Percentiles rank a stretch among this genome's conserved stretches.
These are phyloP conservation scores for Spinus pinus DNA, from an alignment of 2,797 vertebrate genomes.

Conservation along the genomic window DNA sequence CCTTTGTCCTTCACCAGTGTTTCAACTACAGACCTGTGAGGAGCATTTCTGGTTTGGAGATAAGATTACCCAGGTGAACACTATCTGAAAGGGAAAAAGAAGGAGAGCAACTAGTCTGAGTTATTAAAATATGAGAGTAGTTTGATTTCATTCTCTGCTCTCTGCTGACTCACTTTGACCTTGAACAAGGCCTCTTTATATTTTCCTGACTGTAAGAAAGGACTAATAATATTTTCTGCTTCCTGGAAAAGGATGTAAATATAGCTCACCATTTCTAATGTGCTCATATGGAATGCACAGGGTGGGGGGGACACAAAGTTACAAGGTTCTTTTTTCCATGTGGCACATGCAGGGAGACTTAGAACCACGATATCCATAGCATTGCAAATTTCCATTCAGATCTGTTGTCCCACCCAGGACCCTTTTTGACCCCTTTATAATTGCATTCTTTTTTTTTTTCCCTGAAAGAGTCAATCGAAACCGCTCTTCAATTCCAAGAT, in stretches of 20 bases:
- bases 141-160: background rate
- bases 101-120: background rate
- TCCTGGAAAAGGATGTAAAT: background rate
- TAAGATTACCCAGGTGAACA: background rate
- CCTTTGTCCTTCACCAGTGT: background rate
- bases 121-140: background rate
- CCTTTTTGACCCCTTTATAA: background rate
- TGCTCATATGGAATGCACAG: background rate
- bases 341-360: background rate
- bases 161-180: conserved; percentile 6
- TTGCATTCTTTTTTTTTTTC: rapidly evolving
- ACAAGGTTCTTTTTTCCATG: background rate
- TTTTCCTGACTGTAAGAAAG: background rate
- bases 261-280: background rate
- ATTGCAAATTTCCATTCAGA: background rate
- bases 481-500: background rate
- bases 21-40: background rate
- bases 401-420: background rate
- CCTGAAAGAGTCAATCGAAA: background rate
- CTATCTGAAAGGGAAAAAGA: background rate
- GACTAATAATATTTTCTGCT: background rate
- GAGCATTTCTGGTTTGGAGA: background rate
- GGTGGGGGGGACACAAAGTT: rapidly evolving
- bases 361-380: rapidly evolving
- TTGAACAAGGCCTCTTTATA: background rate